A percentile compares a stretch with the other conserved stretches of the same genome.
phyloP scores from a whole-genome alignment of 1,140 invertebrate species.

The Drosophila setifemur region DNA sequence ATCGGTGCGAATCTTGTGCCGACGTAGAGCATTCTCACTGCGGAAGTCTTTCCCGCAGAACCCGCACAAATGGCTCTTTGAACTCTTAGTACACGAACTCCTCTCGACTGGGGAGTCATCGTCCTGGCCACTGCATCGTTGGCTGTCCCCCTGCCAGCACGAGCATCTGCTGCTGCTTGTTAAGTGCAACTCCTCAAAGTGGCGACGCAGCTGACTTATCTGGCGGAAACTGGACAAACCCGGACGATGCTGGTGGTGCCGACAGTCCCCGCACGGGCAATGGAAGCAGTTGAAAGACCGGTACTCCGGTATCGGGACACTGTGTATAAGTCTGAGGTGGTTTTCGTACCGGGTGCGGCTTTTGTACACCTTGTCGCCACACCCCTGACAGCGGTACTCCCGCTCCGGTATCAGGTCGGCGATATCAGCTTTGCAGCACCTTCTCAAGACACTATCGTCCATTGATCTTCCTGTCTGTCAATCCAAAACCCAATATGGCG shows the following conservation, averaged over 20 bases:
- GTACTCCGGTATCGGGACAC: background rate
- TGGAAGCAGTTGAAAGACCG: background rate
- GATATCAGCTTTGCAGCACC: background rate
- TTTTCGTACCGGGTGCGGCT: conserved; percentile 8
- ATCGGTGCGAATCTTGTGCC: background rate
- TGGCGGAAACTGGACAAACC: background rate
- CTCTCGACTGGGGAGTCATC: too few species aligned
- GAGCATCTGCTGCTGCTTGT: background rate
- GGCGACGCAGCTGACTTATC: conserved; percentile 10
- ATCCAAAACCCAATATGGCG: background rate
- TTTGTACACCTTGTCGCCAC: conserved; percentile 25
- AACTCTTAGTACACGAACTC: too few species aligned
- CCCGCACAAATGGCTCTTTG: background rate
- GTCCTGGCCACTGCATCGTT: too few species aligned
- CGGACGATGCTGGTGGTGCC: background rate
- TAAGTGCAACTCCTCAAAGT: conserved; percentile 18
- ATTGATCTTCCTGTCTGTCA: background rate
- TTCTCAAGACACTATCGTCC: background rate
- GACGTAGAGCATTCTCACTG: too few species aligned
- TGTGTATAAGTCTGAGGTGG: conserved; percentile 19
- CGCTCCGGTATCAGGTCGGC: conserved; percentile 15
- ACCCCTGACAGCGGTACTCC: conserved; percentile 22
- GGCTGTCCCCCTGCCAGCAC: background rate
- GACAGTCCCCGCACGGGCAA: background rate
- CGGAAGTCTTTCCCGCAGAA: too few species aligned